phyloP scores from a whole-genome alignment of 2,113 vertebrate genomes.

The Carassius carassius region DNA sequence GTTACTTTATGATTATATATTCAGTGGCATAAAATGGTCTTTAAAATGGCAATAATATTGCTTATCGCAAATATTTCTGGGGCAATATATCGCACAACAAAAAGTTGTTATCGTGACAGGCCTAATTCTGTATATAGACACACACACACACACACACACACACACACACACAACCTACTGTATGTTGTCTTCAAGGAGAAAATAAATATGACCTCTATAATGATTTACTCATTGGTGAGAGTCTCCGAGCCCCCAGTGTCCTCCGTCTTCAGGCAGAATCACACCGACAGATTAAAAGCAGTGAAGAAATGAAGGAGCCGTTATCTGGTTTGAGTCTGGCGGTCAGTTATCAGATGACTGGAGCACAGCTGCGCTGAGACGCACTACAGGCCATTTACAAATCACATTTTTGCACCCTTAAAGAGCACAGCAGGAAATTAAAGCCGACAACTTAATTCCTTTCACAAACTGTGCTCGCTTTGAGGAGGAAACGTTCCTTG shows the following conservation, averaged over 20 bases:
- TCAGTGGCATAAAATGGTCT: too few relatives aligned
- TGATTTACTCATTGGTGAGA: slow-evolving; percentile 2
- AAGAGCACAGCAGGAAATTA: not conserved
- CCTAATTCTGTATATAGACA: too few relatives aligned
- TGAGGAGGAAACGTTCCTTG: not conserved
- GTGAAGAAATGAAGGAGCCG: not conserved
- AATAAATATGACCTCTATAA: not conserved
- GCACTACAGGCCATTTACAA: not conserved
- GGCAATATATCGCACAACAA: too few relatives aligned
- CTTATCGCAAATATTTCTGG: too few relatives aligned
- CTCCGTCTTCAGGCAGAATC: not conserved
- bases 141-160: too few relatives aligned
- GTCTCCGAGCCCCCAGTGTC: not conserved
- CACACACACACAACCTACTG: not conserved
- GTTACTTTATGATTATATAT: too few relatives aligned
- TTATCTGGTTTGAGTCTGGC: not conserved
- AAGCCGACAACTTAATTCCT: not conserved
- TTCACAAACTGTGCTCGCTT: not conserved
- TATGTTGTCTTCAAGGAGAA: not conserved
- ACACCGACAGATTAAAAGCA: not conserved
- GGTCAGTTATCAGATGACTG: slow-evolving; percentile 27
- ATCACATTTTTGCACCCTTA: not conserved
- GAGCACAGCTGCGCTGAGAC: not conserved
- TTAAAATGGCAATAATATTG: too few relatives aligned
- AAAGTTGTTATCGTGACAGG: too few relatives aligned